phyloP scores from a whole-genome alignment of 1,140 invertebrate species.

The Pseudomyrmex dendroicus region DNA sequence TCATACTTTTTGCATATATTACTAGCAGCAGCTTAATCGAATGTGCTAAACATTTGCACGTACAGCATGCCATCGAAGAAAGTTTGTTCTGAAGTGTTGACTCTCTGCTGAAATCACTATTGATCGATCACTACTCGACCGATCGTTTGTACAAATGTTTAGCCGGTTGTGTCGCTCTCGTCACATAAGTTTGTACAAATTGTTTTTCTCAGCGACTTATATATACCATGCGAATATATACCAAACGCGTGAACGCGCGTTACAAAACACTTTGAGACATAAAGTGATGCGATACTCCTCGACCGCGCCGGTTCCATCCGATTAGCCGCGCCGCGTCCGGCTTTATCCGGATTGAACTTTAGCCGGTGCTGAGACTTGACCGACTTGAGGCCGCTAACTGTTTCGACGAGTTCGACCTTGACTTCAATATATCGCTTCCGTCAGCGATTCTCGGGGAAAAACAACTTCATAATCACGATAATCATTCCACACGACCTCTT shows the following conservation, averaged over 20 bases:
- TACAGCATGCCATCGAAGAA: neutral
- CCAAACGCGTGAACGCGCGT: neutral
- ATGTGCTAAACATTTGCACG: neutral
- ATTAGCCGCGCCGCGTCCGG: slow-evolving; percentile 12
- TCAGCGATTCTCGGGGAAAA: slow-evolving; percentile 46
- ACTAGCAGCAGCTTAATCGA: neutral
- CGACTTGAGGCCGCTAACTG: slow-evolving; percentile 58
- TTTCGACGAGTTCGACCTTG: slow-evolving; percentile 68
- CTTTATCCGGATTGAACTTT: slow-evolving; percentile 41
- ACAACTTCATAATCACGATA: slow-evolving; percentile 8
- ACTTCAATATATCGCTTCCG: slow-evolving; percentile 64
- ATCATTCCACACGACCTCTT: slow-evolving; percentile 3
- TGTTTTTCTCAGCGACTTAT: neutral
- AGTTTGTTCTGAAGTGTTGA: slow-evolving; percentile 4
- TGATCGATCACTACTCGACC: neutral
- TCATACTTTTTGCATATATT: too few species aligned
- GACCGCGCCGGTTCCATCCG: neutral
- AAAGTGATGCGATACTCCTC: neutral
- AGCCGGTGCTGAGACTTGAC: slow-evolving; percentile 36
- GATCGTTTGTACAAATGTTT: slow-evolving; percentile 61
- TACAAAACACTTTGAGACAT: neutral
- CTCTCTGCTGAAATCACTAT: slow-evolving; percentile 28
- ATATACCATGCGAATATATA: neutral
- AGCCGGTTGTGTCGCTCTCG: slow-evolving; percentile 18
- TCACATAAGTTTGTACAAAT: neutral